Evolutionary conservation across 2,113 vertebrate species (phyloP), one percentile per base, ranked within the genome.

Genomic region (Nothobranchius kuhntae): DNA sequence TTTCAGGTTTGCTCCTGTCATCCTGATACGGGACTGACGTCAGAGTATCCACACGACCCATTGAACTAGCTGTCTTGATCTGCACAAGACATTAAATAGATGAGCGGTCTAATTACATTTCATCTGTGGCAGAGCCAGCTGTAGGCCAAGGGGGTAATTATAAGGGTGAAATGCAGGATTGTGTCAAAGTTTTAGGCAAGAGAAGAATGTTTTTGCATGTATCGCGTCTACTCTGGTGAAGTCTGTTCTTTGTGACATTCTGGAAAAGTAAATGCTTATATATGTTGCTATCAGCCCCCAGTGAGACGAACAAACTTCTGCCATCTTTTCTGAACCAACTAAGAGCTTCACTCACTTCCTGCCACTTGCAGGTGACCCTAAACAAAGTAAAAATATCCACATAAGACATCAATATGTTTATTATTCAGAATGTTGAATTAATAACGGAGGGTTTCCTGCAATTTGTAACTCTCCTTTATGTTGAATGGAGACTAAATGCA

Each of bases 51-150:
- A 35, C 24, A 51, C 77, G 61, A 69, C 79, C 86, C 70, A 67
- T 53, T 74, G 58, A 72, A 48, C 68, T 56, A 35, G 2, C 61
- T 84, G 65, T 68, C 36, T 44, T 46, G 69, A 56, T 68, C n/a
- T 9, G 9, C n/a, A 21, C 9, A 51, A 51, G 57, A 73, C 82
- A 68, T 82, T 65, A 67, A 62, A 56, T 77, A 71, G 63, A 47
- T 51, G 55, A 76, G 59, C 55, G 30, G 62, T 68, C 60, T 74
- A 74, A 87, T 85, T 75, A 83, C 69, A 66, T 69, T 71, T 89
- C 77, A 78, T 44, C 82, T 70, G 65, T 76, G 61, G 38, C 26
- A 30, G 50, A 44, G 17, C 2, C 47, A 61, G 64, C 63, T 68
- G 65, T 38, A 56, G 65, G 68, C 51, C 83, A 85, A 81, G 64